Evolutionary conservation across 2,888 invertebrate genomes (phyloP).

Genomic region (Cremastobaeus sp.): DNA sequence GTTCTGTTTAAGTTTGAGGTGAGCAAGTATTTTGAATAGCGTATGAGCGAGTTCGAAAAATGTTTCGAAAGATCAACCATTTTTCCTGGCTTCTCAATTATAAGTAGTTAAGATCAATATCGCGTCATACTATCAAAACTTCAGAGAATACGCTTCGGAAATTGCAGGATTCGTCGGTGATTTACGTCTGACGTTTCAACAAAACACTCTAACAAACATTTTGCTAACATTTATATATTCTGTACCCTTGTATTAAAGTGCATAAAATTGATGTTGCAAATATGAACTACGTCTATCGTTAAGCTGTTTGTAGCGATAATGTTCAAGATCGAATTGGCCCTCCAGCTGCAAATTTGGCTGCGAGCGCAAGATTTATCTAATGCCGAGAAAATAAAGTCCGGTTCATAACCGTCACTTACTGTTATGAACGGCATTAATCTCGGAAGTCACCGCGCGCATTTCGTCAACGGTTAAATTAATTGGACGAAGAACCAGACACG

Average conservation of each 20-base stretch:
- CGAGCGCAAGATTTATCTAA: slow-evolving; percentile 22
- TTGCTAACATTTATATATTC: no score
- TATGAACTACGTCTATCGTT: slow-evolving; percentile 5
- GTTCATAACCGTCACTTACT: slow-evolving; percentile 26
- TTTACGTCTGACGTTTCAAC: no score
- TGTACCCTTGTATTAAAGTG: no score
- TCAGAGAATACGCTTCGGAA: no score
- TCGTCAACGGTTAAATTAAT: slow-evolving; percentile 15
- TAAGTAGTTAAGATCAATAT: no score
- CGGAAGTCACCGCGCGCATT: slow-evolving; percentile 6
- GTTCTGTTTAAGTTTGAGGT: slow-evolving; percentile 2
- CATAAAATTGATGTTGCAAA: slow-evolving; percentile 21
- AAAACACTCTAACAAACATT: no score
- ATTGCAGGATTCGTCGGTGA: no score
- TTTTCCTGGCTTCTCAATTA: no score
- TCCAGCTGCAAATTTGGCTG: slow-evolving; percentile 5
- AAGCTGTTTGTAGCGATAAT: slow-evolving; percentile 21
- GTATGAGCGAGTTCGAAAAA: neutral
- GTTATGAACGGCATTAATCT: slow-evolving; percentile 28
- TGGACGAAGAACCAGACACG: slow-evolving; percentile 8
- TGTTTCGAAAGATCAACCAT: no score
- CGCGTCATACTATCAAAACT: no score
- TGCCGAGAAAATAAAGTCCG: slow-evolving; percentile 29
- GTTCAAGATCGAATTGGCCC: slow-evolving; percentile 12
- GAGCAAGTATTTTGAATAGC: slow-evolving; percentile 4